Evolutionary conservation across 2,888 invertebrate species (phyloP).

Genomic region (Agrochola lychnidis): DNA sequence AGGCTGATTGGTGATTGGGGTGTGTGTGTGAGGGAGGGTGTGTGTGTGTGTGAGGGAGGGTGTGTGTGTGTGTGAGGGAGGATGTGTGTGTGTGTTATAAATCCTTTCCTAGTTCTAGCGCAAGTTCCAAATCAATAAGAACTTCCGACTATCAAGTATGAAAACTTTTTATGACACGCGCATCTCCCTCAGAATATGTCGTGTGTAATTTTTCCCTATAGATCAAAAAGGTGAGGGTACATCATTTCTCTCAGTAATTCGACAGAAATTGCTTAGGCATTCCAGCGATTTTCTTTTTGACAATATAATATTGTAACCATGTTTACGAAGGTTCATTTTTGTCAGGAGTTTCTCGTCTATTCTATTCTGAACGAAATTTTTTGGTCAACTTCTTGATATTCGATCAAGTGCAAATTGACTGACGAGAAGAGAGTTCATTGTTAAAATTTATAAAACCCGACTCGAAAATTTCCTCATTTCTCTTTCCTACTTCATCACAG

Average conservation of each 20-base stretch:
- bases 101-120: neutral
- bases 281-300: conserved; percentile 9
- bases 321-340: conserved; percentile 7
- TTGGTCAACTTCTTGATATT: conserved; percentile 1
- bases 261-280: conserved; percentile 12
- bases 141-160: neutral
- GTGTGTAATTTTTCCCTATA: neutral
- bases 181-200: neutral
- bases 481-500: too few relatives aligned
- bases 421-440: neutral
- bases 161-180: neutral
- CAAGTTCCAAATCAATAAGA: neutral
- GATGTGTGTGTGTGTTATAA: too few relatives aligned
- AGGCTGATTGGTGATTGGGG: too few relatives aligned
- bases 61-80: too few relatives aligned
- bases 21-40: too few relatives aligned
- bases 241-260: conserved; percentile 6
- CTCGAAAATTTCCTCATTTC: too few relatives aligned
- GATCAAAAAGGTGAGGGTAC: neutral
- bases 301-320: neutral
- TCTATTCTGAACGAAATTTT: conserved; percentile 10
- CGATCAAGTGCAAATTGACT: conserved; percentile 6
- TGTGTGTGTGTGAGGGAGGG: too few relatives aligned
- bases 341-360: neutral
- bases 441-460: neutral